Evolutionary conservation across 2,888 invertebrate species (phyloP).

Genomic region (Metallyticus violacea): DNA sequence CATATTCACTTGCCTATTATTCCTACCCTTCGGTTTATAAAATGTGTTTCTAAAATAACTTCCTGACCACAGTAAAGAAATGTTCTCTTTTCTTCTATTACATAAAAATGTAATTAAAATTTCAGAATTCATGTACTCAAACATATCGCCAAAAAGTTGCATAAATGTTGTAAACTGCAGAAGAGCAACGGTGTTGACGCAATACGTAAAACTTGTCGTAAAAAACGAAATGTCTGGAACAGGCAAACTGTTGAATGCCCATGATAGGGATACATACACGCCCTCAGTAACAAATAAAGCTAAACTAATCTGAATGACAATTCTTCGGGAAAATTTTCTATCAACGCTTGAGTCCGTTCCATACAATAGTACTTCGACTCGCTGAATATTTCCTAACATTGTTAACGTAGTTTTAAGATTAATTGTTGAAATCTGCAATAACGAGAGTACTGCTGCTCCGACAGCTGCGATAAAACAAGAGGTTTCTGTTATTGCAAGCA

Average conservation of each 20-base stretch:
- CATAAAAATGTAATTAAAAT: not conserved
- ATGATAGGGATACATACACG: not conserved
- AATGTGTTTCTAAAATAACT: not conserved
- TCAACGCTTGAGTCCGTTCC: not conserved
- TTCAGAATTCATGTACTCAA: not conserved
- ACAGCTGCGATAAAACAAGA: not conserved
- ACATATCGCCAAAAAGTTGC: not conserved
- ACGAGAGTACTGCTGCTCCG: not conserved
- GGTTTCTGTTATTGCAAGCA: not conserved
- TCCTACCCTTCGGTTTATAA: no score
- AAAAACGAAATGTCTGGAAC: not conserved
- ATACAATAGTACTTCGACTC: not conserved
- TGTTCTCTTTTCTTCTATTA: not conserved
- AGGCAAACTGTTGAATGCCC: not conserved
- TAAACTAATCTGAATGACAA: not conserved
- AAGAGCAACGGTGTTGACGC: not conserved
- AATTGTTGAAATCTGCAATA: not conserved
- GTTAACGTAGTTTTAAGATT: not conserved
- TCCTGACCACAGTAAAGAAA: not conserved
- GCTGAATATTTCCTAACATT: not conserved
- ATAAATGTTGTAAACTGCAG: not conserved
- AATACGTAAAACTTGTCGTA: not conserved
- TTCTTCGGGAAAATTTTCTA: not conserved
- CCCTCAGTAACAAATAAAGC: not conserved
- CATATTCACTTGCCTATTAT: not conserved